Conservation (phyloP, 1,140 invertebrate species). For the Meloidogyne floridensis region DNA sequence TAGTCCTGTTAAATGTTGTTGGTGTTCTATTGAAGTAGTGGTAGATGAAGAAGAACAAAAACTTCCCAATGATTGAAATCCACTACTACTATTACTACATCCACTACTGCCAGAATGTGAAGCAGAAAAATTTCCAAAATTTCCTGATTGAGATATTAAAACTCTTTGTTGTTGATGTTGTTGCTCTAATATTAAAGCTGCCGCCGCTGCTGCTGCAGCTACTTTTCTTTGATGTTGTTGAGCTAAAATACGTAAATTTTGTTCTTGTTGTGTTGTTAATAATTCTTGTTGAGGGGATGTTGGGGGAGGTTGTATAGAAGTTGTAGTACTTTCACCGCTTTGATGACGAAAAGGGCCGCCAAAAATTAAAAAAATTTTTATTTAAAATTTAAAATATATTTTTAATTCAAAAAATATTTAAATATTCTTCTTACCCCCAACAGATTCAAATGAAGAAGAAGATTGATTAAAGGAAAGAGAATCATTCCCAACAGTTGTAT, state of each 20-base stretch:
- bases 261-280: background rate
- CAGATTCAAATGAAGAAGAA: constrained; percentile 28
- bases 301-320: background rate
- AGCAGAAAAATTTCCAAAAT: background rate
- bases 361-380: background rate
- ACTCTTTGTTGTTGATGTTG: background rate
- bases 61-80: background rate
- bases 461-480: constrained; percentile 27
- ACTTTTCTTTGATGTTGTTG: constrained; percentile 7
- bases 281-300: background rate
- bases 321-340: constrained; percentile 3
- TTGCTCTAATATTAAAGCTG: constrained; percentile 4
- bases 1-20: constrained; percentile 3
- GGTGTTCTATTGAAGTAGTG: background rate
- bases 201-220: background rate
- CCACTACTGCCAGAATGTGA: background rate
- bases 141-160: background rate
- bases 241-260: constrained; percentile 9
- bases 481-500: constrained; percentile 36
- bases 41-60: background rate
- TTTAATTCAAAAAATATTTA: background rate
- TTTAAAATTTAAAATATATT: background rate
- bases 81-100: background rate
- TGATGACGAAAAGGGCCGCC: constrained; percentile 8
- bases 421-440: background rate